Percentiles rank a stretch among this genome's conserved stretches.
These are phyloP conservation scores for Phataginus tetradactyla DNA, from an alignment of 2,797 vertebrate species.

Conservation along the genomic window DNA sequence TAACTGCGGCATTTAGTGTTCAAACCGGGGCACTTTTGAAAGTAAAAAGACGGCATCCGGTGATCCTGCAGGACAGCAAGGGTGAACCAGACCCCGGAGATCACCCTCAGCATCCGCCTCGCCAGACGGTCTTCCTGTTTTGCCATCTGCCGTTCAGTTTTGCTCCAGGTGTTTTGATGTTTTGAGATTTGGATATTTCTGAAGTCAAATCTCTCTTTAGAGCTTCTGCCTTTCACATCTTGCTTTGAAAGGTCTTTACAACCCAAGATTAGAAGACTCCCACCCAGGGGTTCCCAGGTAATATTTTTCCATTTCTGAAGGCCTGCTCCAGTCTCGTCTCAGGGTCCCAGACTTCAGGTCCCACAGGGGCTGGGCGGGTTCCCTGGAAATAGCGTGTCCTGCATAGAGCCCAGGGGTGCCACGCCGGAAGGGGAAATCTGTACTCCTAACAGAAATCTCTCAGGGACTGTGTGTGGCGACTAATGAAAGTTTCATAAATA, in stretches of 20 bases:
- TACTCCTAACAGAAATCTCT: background rate
- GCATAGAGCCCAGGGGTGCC: background rate
- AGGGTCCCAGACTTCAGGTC: background rate
- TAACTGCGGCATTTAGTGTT: background rate
- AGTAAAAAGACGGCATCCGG: background rate
- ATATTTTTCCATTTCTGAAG: background rate
- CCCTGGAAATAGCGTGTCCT: background rate
- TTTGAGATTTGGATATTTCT: background rate
- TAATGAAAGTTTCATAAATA: background rate
- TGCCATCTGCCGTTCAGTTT: background rate
- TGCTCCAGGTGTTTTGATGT: background rate
- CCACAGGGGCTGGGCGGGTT: background rate
- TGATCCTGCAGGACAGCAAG: background rate
- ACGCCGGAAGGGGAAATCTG: background rate
- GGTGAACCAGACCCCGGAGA: background rate
- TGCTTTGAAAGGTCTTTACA: background rate
- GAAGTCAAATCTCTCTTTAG: background rate
- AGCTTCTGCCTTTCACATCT: background rate
- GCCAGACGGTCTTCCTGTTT: background rate
- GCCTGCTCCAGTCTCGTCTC: too few species aligned
- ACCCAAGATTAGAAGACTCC: background rate
- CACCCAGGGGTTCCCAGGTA: background rate
- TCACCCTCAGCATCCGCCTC: background rate
- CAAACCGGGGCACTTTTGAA: background rate
- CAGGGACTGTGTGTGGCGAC: background rate